Conservation (phyloP, 1,140 invertebrate genomes). For the Pygmarrhopalites habei region DNA sequence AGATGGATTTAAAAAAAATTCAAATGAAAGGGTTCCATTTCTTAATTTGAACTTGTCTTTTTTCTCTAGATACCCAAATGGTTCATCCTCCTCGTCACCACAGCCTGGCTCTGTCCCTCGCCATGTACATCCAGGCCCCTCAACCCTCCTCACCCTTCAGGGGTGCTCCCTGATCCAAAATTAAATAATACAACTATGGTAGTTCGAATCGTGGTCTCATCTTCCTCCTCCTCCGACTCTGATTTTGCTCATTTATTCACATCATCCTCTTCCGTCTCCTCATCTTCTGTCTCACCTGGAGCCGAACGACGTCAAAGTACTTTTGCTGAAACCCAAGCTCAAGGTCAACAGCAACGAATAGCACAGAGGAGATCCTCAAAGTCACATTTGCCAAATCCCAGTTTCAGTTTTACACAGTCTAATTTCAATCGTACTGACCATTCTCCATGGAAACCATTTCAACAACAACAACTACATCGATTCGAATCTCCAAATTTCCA, state of each 20-base stretch:
- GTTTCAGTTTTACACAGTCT: background rate
- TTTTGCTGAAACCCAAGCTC: background rate
- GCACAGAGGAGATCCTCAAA: no score
- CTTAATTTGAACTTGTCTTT: no score
- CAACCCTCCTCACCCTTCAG: background rate
- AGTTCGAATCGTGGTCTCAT: slow-evolving; percentile 27
- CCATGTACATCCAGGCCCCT: background rate
- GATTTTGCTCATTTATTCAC: background rate
- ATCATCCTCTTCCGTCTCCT: background rate
- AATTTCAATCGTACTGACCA: background rate
- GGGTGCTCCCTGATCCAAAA: no score
- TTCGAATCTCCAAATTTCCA: no score
- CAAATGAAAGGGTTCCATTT: no score
- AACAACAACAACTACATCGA: background rate
- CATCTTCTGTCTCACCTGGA: background rate
- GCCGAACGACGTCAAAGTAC: background rate
- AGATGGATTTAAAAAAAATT: no score
- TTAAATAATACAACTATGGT: slow-evolving; percentile 24
- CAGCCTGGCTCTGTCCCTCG: background rate
- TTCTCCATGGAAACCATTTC: background rate
- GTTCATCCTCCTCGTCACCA: background rate
- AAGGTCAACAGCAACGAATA: no score
- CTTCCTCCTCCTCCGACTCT: slow-evolving; percentile 13
- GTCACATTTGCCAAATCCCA: no score
- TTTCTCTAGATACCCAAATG: no score